Percentiles rank a stretch among this genome's conserved stretches.
Conservation (phyloP, 53 echinoderm and acorn worm genomes). For the Crossaster papposus region DNA sequence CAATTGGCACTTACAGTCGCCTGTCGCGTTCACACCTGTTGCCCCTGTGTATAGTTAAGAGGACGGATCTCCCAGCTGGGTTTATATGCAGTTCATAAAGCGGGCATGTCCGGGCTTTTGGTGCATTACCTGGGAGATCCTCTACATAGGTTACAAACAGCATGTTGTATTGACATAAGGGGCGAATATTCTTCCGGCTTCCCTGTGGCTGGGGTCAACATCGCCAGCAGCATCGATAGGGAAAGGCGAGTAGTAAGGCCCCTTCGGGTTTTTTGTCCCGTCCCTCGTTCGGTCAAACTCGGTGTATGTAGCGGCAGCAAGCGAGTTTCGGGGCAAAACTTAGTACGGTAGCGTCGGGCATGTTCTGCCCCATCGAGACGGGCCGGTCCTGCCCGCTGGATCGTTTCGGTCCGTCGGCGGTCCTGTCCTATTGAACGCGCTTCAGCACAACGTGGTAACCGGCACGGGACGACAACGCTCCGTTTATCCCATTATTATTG, state of each 20-base stretch:
- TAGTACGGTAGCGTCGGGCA: not conserved
- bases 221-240: not conserved
- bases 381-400: not conserved
- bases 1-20: not conserved
- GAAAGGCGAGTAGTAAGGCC: not conserved
- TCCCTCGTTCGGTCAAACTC: not conserved
- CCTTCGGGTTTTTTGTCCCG: not conserved
- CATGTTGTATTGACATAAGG: not conserved
- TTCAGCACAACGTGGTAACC: not conserved
- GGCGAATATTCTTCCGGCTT: not conserved
- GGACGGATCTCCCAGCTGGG: not conserved
- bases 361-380: not conserved
- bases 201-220: not conserved
- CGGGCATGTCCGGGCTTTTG: not conserved
- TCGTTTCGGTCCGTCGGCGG: no score
- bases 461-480: not conserved
- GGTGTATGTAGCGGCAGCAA: not conserved
- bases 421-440: not conserved
- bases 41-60: not conserved
- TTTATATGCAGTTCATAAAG: not conserved
- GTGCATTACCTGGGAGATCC: not conserved
- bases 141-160: not conserved
- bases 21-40: not conserved
- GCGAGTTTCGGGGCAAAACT: not conserved
- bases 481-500: not conserved